Evolutionary conservation across 2,888 invertebrate genomes (phyloP), one percentile per base, ranked within the genome.

Genomic region (Brachyopa scutellaris): DNA sequence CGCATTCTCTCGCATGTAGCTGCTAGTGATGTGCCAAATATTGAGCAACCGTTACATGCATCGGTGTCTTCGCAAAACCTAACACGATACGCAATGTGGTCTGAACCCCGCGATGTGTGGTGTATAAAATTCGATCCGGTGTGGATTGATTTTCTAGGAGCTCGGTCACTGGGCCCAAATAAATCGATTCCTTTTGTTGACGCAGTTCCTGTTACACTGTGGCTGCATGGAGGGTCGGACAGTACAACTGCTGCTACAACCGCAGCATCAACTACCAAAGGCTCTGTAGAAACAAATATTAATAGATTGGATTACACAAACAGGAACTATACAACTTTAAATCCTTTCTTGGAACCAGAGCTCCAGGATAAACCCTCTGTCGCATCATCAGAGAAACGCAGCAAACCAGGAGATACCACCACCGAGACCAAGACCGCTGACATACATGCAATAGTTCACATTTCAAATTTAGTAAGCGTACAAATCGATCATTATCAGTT

Each of bases 401-500:
- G 26, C 15, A 70, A 77, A 26, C 70, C 76, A 1, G 70, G 19
- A n/a, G 66, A 82, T 13, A 49, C 13, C 1, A 11, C 11, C 61
- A 59, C 64, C 7, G 90, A 89, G 47, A n/a, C n/a, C n/a, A 87
- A 87, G 49, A 87, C 87, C 83, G 94, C 95, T 7, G 94, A 95
- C 85, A 93, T 97, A 84, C 96, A 96, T 90, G 93, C 95, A 21
- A 92, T 98, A 55, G 95, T 95, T 0, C 94, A 97, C 87, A 94
- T 97, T 57, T 93, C 95, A 57, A 96, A 96, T 87, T 92, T 97
- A 87, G 94, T 97, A 59, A 96, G 96, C 84, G 92, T 97, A 2
- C 98, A 98, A 91, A 92, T 99, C 77, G 98, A 97, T 91, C 98
- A 98, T 90, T 97, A 96, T 90, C 98, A 98, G 91, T 95, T 95